These are phyloP conservation scores for Omphaloscelis lunosa DNA, from an alignment of 2,888 invertebrate species.

Conservation along the genomic window DNA sequence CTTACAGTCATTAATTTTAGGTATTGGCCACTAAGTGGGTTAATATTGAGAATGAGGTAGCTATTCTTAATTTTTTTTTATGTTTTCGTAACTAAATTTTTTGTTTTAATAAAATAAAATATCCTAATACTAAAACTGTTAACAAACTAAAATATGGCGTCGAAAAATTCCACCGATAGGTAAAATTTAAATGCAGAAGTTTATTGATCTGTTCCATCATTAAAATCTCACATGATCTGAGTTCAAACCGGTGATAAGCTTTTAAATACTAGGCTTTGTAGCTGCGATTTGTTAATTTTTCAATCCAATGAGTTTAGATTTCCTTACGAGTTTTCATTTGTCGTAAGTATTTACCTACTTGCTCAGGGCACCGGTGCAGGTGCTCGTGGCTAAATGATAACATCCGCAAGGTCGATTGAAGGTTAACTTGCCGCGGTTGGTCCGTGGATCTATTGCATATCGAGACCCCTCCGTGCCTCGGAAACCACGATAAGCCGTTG, in stretches of 20 bases:
- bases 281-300: neutral
- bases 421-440: too few species aligned
- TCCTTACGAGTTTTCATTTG: neutral
- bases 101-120: too few species aligned
- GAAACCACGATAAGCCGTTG: too few species aligned
- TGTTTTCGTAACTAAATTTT: too few species aligned
- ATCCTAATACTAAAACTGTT: too few species aligned
- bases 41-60: neutral
- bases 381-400: neutral
- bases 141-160: too few species aligned
- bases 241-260: conserved; percentile 93
- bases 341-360: neutral
- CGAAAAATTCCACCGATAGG: too few species aligned
- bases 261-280: neutral
- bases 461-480: too few species aligned
- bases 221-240: conserved; percentile 96
- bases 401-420: neutral
- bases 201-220: conserved; percentile 95
- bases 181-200: too few species aligned
- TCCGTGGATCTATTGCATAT: too few species aligned
- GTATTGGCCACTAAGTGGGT: neutral
- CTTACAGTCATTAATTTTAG: neutral
- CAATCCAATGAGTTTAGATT: neutral
- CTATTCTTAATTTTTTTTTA: too few species aligned
- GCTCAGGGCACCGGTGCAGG: neutral